Percentiles rank a stretch among this genome's conserved stretches.
phyloP scores from a whole-genome alignment of 2,797 vertebrate species.

The Anabas testudineus region DNA sequence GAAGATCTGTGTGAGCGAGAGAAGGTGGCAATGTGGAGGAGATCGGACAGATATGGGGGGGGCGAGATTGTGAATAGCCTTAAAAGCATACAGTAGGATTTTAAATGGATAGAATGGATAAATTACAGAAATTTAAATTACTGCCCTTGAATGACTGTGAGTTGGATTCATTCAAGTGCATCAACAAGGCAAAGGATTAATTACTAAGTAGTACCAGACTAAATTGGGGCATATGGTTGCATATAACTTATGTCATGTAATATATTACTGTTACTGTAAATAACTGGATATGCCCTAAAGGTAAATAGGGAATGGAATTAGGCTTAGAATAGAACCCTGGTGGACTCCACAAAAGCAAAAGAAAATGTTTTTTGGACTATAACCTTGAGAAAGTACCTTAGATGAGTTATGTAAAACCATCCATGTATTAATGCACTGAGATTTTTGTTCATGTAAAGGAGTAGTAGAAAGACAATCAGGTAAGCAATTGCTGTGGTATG shows the following conservation, averaged over 20 bases:
- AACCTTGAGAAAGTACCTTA: not conserved
- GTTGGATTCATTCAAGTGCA: too few relatives aligned
- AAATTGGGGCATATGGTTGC: not conserved
- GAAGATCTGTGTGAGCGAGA: too few relatives aligned
- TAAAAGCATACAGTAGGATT: too few relatives aligned
- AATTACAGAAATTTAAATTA: not conserved
- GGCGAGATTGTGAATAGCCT: too few relatives aligned
- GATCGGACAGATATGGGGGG: too few relatives aligned
- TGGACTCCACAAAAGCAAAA: constrained; percentile 6
- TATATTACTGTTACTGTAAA: not conserved
- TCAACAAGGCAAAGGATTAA: constrained; percentile 3
- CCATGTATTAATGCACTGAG: not conserved
- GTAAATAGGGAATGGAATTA: not conserved
- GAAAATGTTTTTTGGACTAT: not conserved
- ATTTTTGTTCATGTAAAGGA: not conserved
- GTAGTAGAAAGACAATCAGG: constrained; percentile 29
- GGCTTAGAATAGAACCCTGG: not conserved
- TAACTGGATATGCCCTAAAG: not conserved
- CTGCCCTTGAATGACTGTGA: too few relatives aligned
- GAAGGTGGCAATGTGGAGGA: too few relatives aligned
- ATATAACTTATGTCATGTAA: not conserved
- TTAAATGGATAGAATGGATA: too few relatives aligned
- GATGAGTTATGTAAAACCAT: not conserved
- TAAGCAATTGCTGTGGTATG: constrained; percentile 38
- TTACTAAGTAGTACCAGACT: not conserved